Conservation (phyloP, 1,140 invertebrate species). For the Tetramorium simillimum region DNA sequence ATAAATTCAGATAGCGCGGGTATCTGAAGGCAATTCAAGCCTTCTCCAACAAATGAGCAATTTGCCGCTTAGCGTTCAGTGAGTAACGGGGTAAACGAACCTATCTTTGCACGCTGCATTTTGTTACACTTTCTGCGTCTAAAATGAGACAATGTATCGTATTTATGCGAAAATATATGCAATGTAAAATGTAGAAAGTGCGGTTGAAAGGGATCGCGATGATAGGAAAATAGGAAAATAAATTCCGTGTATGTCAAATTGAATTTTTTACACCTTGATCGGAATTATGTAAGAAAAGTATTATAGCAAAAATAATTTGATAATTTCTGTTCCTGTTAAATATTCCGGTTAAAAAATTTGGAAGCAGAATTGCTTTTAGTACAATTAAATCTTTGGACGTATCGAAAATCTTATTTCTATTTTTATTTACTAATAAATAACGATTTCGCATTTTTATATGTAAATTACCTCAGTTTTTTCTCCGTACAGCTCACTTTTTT, state of each 20-base stretch:
- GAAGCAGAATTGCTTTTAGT: neutral
- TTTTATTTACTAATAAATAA: neutral
- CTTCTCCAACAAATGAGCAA: slow-evolving; percentile 36
- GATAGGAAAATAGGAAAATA: neutral
- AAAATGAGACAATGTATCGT: neutral
- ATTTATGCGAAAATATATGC: neutral
- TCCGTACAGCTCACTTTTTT: neutral
- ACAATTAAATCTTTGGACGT: no score
- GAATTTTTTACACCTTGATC: neutral
- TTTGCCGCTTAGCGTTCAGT: slow-evolving; percentile 8
- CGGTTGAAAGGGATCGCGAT: neutral
- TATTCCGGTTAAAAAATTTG: neutral
- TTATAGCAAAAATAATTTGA: neutral
- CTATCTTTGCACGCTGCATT: slow-evolving; percentile 37
- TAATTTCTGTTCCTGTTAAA: neutral
- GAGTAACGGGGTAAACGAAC: slow-evolving; percentile 38
- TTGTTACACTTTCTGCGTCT: slow-evolving; percentile 59
- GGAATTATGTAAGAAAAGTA: neutral
- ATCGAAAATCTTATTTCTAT: neutral
- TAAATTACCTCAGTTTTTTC: neutral
- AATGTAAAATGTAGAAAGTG: slow-evolving; percentile 49
- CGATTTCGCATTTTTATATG: neutral
- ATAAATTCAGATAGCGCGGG: neutral
- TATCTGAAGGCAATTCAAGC: neutral
- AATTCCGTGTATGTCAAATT: neutral